These are phyloP conservation scores for Plebejus argus DNA, from an alignment of 2,888 invertebrate genomes.

Conservation along the genomic window DNA sequence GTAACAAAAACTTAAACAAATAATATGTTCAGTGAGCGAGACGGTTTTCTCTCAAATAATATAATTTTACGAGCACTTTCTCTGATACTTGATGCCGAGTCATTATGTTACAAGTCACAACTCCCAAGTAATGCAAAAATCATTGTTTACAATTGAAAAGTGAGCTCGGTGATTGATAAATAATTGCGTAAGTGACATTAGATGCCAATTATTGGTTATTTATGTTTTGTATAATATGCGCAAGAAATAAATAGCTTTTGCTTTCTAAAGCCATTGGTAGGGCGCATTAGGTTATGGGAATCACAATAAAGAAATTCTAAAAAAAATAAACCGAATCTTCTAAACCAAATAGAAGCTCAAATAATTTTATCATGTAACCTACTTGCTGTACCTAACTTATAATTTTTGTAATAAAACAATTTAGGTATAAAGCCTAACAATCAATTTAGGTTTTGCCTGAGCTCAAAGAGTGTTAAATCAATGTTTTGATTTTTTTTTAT, in stretches of 20 bases:
- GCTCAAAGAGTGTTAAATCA: not conserved
- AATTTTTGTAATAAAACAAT: too few species aligned
- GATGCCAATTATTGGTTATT: not conserved
- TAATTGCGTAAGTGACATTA: not conserved
- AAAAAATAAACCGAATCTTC: too few species aligned
- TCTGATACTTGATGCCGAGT: not conserved
- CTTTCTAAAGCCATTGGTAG: not conserved
- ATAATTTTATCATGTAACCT: too few species aligned
- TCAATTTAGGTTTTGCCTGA: too few species aligned
- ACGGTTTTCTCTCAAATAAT: constrained; percentile 21
- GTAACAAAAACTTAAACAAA: constrained; percentile 10
- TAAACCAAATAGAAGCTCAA: too few species aligned
- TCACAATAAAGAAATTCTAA: too few species aligned
- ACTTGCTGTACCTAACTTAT: too few species aligned
- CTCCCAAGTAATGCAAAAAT: not conserved
- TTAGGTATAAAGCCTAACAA: too few species aligned
- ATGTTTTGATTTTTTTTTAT: not conserved
- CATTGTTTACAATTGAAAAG: constrained; percentile 2
- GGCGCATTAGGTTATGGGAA: too few species aligned
- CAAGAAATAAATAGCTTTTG: not conserved
- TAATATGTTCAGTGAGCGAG: constrained; percentile 12
- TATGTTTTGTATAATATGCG: not conserved
- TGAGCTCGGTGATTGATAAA: not conserved
- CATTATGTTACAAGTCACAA: not conserved
- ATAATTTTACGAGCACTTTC: constrained; percentile 10